Evolutionary conservation across 2,888 invertebrate species (phyloP).

Genomic region (Dryobota labecula): DNA sequence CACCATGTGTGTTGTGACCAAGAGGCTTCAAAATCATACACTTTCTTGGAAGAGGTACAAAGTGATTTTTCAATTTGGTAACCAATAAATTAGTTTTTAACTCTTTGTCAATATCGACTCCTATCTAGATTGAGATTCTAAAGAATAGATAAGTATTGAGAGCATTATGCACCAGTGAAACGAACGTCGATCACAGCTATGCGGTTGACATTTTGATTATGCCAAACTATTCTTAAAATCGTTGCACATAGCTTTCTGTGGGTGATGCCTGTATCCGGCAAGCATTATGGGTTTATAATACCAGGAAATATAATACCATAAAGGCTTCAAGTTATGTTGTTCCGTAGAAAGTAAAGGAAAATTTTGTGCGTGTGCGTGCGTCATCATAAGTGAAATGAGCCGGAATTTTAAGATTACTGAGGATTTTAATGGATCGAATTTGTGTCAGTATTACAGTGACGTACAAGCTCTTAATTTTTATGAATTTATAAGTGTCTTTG

Average conservation of each 20-base stretch:
- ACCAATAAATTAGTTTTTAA: neutral
- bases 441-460: conserved; percentile 38
- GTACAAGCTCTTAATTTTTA: neutral
- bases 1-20: neutral
- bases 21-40: neutral
- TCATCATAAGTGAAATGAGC: conserved; percentile 22
- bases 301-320: conserved; percentile 12
- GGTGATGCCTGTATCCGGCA: neutral
- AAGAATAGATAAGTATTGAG: neutral
- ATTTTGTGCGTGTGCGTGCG: conserved; percentile 23
- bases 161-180: neutral
- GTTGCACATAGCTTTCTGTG: neutral
- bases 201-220: neutral
- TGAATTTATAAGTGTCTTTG: neutral
- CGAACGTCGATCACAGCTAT: neutral
- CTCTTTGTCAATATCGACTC: no score
- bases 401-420: conserved; percentile 11
- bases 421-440: conserved; percentile 12
- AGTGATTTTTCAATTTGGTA: neutral
- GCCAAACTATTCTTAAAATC: no score
- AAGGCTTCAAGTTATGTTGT: conserved; percentile 1
- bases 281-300: neutral
- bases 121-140: neutral
- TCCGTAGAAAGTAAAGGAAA: conserved; percentile 46
- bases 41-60: neutral